Base-by-base conservation (phyloP, 2,797 vertebrate species). In the Enteromius fasciolatus region DNA sequence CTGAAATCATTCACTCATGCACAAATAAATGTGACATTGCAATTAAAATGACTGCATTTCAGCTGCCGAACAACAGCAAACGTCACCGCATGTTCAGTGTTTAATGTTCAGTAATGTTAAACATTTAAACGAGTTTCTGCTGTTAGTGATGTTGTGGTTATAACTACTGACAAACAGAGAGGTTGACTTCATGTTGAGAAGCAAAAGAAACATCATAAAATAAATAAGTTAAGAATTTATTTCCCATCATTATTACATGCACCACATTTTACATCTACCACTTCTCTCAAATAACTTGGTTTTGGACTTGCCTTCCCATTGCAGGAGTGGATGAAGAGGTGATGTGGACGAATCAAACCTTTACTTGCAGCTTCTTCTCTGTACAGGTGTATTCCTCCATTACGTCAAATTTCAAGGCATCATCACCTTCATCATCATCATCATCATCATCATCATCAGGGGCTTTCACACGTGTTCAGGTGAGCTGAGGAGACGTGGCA, bases 281-380 rank as follows among this genome's bases (percentile, higher is more conserved):
- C 67, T 28, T 46, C 4, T 4, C 44, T 20, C 44, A 31, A 28
- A 48, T 10, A 0, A 39, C 31, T 15, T 39, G 0, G 20, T n/a
- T 25, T 44, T 39, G 25, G 39, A 77, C 86, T 31, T 70, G 81
- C 88, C 86, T 87, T 84, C 88, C 88, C 88, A 89, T 89, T 17
- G 70, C 83, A 68, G 36, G 25, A 79, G 74, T 12, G 41, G 48
- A 46, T 28, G 59, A 80, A 68, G 25, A 39, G 31, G 59, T 14
- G 73, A 61, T 50, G 31, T 31, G 59, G 78, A 36, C 52, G 80
- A 20, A 68, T 83, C 80, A 84, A 48, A 57, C 14, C 52, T 78
- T 79, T 57, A 61, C 50, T 63, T 25, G 18, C 77, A 82, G 41
- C 77, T 39, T 31, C 50, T 66, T 52, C 81, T 69, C 25, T 46